Evolutionary conservation across 2,888 invertebrate species (phyloP), one percentile per base, ranked within the genome.

Genomic region (Scrobipalpa atriplicella): DNA sequence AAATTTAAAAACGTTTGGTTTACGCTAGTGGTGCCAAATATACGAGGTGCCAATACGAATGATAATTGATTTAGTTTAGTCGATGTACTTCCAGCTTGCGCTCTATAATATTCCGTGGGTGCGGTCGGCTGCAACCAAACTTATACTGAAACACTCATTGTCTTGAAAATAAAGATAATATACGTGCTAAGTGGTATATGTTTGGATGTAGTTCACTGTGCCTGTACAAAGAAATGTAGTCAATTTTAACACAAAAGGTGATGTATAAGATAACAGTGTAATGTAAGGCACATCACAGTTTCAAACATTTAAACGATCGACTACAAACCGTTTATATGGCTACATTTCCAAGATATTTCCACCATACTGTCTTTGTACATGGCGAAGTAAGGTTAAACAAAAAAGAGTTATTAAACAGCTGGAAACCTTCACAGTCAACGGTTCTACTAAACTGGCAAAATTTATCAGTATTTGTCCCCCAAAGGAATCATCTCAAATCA

Each of bases 21-120:
- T 69, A 77, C 77, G 85, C 83, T 86, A 84, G 85, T 78, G 90
- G 89, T 90, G 91, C 90, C 91, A 90, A 90, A 89, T 78, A 81
- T 78, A 74, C 73, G 75, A 84, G 90, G 90, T 90, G 90, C 89
- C 90, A 90, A 90, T 70, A 71, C 73, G 70, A 76, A 76, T 71
- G 29, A 52, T 68, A 29, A 43, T 62, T 67, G 29, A 61, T 68
- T 68, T 65, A 67, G 51, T 64, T 66, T 67, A 64, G 62, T 66
- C 47, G 60, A 62, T 62, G 65, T 52, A 72, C 72, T 72, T 72
- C 70, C 72, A 72, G 63, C 68, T 68, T 68, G 41, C 66, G 61
- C 54, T 66, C 41, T 66, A 63, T 54, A 54, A 39, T 47, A 16
- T 58, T 58, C 11, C 54, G 10, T 21, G 21, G 13, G 10, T 56